Base-by-base conservation (phyloP, 2,113 vertebrate genomes). In the Seriola dumerili region DNA sequence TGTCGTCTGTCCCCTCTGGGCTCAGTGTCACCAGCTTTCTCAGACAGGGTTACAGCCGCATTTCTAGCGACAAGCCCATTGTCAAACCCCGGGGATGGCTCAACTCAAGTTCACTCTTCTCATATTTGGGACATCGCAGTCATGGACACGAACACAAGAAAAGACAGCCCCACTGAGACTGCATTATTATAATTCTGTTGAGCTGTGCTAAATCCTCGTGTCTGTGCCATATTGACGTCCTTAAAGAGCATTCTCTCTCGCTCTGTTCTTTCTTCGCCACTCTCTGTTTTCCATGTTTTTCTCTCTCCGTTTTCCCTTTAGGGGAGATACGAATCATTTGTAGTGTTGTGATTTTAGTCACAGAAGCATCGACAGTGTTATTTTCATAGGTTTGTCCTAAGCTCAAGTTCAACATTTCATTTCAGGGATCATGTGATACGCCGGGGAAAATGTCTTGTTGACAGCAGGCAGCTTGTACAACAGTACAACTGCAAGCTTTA, bases 1-100 rank as follows among this genome's bases (percentile, higher is more conserved):
- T 88, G 73, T 86, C 86, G 42, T 76, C 77, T 81, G 79, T 84
- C 69, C 65, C 76, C 69, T 55, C 11, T 70, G 69, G 57, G 46
- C 80, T 79, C 61, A 48, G 62, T 85, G 72, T 87, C 82, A 78
- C 46, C 72, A 54, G 74, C 74, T 68, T 50, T 80, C 58, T 17
- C 74, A 46, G 40, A 48, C 81, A 80, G 62, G 25, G 58, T 87
- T 84, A 65, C 78, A 83, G 69, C 25, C 11, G 10, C 65, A 72
- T 84, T 69, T 72, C 63, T 64, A 44, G 76, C 5, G 9, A 80
- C 68, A 70, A 29, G 58, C 44, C 69, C 21, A 63, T 74, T 76
- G 67, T 89, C 54, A 74, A 72, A 71, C 44, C 75, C 68, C 10
- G 17, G 25, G 67, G 71, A 78, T 11, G 55, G 38, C 52, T 85